Percentiles rank a stretch among this genome's conserved stretches.
Evolutionary conservation across 2,888 invertebrate species (phyloP).

Genomic region (Caradrina kadenii): DNA sequence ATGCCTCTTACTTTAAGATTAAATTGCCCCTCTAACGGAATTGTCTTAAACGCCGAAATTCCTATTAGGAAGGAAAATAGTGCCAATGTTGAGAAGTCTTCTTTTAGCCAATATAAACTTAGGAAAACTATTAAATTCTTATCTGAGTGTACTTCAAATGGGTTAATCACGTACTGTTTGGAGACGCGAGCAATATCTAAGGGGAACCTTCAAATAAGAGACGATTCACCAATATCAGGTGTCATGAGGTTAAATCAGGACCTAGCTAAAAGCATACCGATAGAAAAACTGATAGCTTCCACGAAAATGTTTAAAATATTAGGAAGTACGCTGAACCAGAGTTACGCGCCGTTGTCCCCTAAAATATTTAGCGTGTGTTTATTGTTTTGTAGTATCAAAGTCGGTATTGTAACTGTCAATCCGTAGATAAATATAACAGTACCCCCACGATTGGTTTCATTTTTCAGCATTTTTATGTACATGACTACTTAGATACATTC

Average conservation of each 20-base stretch:
- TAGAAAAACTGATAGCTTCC: slow-evolving; percentile 11
- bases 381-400: slow-evolving; percentile 35
- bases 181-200: background rate
- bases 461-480: background rate
- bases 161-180: slow-evolving; percentile 11
- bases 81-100: background rate
- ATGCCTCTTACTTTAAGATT: slow-evolving; percentile 21
- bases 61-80: background rate
- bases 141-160: background rate
- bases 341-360: slow-evolving; percentile 4
- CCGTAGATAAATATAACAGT: background rate
- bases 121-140: slow-evolving; percentile 23
- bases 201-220: slow-evolving; percentile 2
- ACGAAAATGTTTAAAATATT: slow-evolving; percentile 34
- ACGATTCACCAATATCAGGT: slow-evolving; percentile 5
- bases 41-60: background rate
- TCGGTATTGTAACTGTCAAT: slow-evolving; percentile 23
- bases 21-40: background rate
- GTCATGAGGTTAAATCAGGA: slow-evolving; percentile 4
- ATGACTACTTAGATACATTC: too few species aligned
- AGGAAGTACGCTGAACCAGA: slow-evolving; percentile 5
- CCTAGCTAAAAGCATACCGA: slow-evolving; percentile 1
- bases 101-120: slow-evolving; percentile 11
- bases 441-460: background rate
- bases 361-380: slow-evolving; percentile 33